These are phyloP conservation scores for Lingula anatina DNA, from an alignment of 2,888 invertebrate genomes.

Conservation along the genomic window DNA sequence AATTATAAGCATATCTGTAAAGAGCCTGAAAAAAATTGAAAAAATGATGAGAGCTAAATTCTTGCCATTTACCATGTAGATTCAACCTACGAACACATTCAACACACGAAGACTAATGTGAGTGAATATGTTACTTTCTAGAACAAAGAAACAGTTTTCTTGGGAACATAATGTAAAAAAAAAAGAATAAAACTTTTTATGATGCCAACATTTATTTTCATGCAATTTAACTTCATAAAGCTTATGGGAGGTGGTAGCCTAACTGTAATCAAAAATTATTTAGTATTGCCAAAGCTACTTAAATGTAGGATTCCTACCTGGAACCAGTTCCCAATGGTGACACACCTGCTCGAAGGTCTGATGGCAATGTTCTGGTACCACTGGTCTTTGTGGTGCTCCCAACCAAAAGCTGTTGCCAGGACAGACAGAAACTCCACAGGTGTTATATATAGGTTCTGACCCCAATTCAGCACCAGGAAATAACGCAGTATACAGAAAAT, in stretches of 20 bases:
- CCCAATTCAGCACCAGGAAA: slow-evolving; percentile 39
- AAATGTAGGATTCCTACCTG: slow-evolving; percentile 26
- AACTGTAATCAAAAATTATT: too few relatives aligned
- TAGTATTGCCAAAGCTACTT: too few relatives aligned
- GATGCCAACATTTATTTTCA: too few relatives aligned
- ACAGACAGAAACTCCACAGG: slow-evolving; percentile 37
- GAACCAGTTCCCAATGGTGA: slow-evolving; percentile 42
- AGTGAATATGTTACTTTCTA: too few relatives aligned
- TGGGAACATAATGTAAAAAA: neutral
- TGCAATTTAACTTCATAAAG: too few relatives aligned
- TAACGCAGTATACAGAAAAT: slow-evolving; percentile 36
- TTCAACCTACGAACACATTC: too few relatives aligned
- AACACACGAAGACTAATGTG: too few relatives aligned
- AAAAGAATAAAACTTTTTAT: neutral
- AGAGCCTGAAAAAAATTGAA: slow-evolving; percentile 23
- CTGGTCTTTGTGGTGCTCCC: slow-evolving; percentile 11
- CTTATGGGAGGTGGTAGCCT: too few relatives aligned
- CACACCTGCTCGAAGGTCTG: slow-evolving; percentile 30
- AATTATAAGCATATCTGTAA: slow-evolving; percentile 33
- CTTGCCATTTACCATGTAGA: too few relatives aligned
- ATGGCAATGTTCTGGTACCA: slow-evolving; percentile 28
- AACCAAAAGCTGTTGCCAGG: slow-evolving; percentile 25
- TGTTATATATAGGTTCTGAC: slow-evolving; percentile 26
- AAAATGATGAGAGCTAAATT: neutral
- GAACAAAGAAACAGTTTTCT: neutral